phyloP scores from a whole-genome alignment of 2,113 vertebrate genomes.

The Carettochelys insculpta region DNA sequence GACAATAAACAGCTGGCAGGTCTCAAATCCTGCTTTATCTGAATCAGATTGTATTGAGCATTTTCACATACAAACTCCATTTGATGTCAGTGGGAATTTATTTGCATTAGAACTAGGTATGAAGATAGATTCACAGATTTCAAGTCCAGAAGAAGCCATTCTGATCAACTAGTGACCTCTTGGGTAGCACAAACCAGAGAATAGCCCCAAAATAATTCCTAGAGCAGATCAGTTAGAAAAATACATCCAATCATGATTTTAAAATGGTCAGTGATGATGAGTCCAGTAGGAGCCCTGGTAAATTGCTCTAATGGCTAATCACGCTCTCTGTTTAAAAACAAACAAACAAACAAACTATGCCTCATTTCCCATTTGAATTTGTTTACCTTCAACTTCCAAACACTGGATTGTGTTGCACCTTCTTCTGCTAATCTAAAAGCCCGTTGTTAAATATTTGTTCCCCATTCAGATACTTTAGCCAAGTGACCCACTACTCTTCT shows the following conservation, averaged over 20 bases:
- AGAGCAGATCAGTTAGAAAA: neutral
- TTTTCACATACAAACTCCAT: neutral
- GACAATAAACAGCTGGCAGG: slow-evolving; percentile 20
- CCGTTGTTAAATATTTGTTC: neutral
- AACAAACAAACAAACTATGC: no score
- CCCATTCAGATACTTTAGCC: neutral
- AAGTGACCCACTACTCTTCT: neutral
- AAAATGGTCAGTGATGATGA: neutral
- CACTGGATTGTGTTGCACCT: neutral
- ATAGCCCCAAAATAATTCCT: neutral
- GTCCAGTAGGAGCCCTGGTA: neutral
- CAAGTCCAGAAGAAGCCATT: neutral
- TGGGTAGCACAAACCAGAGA: neutral
- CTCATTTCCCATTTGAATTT: neutral
- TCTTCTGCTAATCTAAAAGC: neutral
- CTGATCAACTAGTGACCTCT: neutral
- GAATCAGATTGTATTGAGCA: neutral
- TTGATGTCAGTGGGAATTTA: slow-evolving; percentile 1
- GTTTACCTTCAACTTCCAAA: neutral
- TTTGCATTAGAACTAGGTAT: slow-evolving; percentile 4
- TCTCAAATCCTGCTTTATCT: neutral
- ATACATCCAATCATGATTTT: neutral
- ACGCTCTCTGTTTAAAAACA: neutral
- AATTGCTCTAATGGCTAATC: neutral
- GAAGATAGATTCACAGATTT: neutral